Evolutionary conservation across 37 sponge, comb jelly and placozoan genomes (phyloP).

Genomic region (Chondrilla cf. caribensis): DNA sequence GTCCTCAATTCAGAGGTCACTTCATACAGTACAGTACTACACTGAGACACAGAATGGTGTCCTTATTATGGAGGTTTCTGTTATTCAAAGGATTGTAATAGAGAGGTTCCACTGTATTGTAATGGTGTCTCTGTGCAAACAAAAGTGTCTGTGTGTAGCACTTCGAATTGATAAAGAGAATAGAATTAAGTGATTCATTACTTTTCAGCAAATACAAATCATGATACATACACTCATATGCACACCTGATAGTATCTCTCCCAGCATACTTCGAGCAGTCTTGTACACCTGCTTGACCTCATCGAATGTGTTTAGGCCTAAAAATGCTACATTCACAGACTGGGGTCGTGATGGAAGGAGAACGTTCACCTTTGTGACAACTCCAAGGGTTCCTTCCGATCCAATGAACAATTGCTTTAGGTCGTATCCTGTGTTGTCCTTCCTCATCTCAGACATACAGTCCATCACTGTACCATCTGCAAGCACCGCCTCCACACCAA

Average conservation of each 20-base stretch:
- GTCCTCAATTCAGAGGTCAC: too few species aligned
- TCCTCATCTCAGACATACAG: constrained; percentile 73
- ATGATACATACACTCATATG: too few species aligned
- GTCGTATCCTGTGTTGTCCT: constrained; percentile 98
- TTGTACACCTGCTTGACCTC: constrained; percentile 57
- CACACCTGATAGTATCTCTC: constrained; percentile 90
- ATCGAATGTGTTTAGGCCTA: constrained; percentile 73
- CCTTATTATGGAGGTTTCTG: too few species aligned
- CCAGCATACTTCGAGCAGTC: constrained; percentile 59
- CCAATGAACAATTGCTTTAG: constrained; percentile 99
- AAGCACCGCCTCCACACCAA: constrained; percentile 88
- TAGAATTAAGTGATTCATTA: too few species aligned
- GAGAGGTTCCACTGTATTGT: too few species aligned
- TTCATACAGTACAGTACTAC: too few species aligned
- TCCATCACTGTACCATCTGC: constrained; percentile 85
- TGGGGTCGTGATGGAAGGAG: constrained; percentile 71
- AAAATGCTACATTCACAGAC: constrained; percentile 81
- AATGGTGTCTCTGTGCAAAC: too few species aligned
- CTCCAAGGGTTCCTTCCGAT: constrained; percentile 93
- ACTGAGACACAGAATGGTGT: too few species aligned
- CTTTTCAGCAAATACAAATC: too few species aligned
- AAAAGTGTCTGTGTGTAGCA: too few species aligned
- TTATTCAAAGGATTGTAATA: too few species aligned
- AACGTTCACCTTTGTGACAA: constrained; percentile 84
- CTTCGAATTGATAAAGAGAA: too few species aligned